A percentile compares a stretch with the other conserved stretches of the same genome.
phyloP scores from a whole-genome alignment of 2,888 invertebrate genomes.

The Epinotia demarniana region DNA sequence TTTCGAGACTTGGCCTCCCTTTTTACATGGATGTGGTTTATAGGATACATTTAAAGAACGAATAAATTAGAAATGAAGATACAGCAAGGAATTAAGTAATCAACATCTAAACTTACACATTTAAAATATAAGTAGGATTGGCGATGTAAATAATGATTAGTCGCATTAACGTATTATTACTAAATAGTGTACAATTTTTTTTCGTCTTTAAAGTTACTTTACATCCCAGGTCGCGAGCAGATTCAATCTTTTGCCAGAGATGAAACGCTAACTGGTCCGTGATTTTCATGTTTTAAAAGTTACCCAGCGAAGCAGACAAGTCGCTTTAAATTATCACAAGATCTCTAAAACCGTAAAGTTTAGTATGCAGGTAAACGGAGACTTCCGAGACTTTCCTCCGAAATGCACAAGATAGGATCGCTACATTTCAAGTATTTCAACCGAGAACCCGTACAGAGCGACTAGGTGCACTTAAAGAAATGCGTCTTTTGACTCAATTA shows the following conservation, averaged over 20 bases:
- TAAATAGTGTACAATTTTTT: no score
- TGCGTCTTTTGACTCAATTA: not conserved
- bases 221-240: no score
- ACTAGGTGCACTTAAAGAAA: not conserved
- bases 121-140: no score
- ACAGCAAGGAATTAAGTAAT: no score
- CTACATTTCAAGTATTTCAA: not conserved
- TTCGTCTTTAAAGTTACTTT: no score
- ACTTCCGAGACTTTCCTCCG: not conserved
- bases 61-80: no score
- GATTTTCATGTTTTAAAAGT: not conserved
- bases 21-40: no score
- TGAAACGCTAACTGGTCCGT: not conserved
- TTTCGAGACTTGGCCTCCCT: no score
- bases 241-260: not conserved
- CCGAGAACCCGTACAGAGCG: not conserved
- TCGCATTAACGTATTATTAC: no score
- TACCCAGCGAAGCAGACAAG: not conserved
- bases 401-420: constrained; percentile 1
- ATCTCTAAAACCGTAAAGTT: not conserved
- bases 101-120: no score
- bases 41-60: no score
- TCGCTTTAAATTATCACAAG: not conserved
- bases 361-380: not conserved
- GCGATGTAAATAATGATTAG: no score